phyloP scores from a whole-genome alignment of 2,888 invertebrate species.

The Anoncus sp. region DNA sequence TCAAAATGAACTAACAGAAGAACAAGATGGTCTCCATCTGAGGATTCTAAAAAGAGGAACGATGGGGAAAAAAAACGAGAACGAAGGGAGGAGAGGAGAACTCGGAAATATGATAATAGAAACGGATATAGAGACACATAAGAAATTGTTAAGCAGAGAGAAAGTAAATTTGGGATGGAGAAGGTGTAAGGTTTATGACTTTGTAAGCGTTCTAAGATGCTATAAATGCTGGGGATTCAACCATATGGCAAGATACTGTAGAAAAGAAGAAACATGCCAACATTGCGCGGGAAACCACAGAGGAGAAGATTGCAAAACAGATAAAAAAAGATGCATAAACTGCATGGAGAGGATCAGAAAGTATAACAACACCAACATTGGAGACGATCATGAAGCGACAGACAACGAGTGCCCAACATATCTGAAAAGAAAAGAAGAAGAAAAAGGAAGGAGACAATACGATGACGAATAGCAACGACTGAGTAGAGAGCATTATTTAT shows the following conservation, averaged over 20 bases:
- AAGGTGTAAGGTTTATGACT: slow-evolving; percentile 15
- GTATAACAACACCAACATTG: slow-evolving; percentile 8
- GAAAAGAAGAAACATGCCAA: slow-evolving; percentile 13
- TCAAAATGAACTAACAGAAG: slow-evolving; percentile 17
- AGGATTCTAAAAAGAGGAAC: not conserved
- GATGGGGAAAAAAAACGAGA: not conserved
- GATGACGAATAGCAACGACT: slow-evolving; percentile 14
- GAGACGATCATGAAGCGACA: slow-evolving; percentile 13
- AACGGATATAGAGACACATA: slow-evolving; percentile 12
- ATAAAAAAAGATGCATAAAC: slow-evolving; percentile 6
- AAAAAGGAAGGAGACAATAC: not conserved
- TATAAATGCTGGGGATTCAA: slow-evolving; percentile 32
- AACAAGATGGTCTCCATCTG: not conserved
- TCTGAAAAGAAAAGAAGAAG: not conserved
- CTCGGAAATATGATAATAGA: slow-evolving; percentile 9
- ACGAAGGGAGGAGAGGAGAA: not conserved
- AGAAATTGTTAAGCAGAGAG: not conserved
- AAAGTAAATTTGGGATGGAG: slow-evolving; percentile 34
- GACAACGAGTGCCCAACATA: slow-evolving; percentile 16
- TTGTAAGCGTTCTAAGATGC: slow-evolving; percentile 30
- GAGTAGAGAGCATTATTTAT: not conserved
- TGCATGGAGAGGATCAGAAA: slow-evolving; percentile 4
- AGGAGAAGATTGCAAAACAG: not conserved
- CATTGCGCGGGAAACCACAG: slow-evolving; percentile 20
- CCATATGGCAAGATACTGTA: slow-evolving; percentile 27